These are phyloP conservation scores for Timandra comae DNA, from an alignment of 2,888 invertebrate species.

Conservation along the genomic window DNA sequence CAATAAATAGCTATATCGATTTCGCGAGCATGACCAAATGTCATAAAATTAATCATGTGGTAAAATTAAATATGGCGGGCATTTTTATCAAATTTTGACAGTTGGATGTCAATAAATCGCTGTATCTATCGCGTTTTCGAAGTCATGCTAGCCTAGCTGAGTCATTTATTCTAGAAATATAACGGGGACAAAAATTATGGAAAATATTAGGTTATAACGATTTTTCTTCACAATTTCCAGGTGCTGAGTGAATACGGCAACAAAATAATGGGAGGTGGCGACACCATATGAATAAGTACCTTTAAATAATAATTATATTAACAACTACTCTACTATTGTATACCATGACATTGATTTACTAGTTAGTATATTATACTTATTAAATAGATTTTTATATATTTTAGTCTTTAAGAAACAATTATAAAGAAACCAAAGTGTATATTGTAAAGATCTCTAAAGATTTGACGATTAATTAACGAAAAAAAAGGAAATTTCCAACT, in stretches of 20 bases:
- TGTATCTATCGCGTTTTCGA: too few species aligned
- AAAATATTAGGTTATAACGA: too few species aligned
- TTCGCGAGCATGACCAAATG: too few species aligned
- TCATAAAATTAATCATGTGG: too few species aligned
- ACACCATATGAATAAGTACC: constrained; percentile 45
- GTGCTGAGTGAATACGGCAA: constrained; percentile 89
- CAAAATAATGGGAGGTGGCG: constrained; percentile 83
- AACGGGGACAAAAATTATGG: too few species aligned
- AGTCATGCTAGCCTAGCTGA: too few species aligned
- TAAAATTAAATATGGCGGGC: too few species aligned
- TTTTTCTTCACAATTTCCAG: constrained; percentile 71
- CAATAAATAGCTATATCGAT: too few species aligned
- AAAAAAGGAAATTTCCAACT: too few species aligned
- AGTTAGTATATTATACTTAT: not conserved
- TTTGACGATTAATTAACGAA: constrained; percentile 15
- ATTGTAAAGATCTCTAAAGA: constrained; percentile 3
- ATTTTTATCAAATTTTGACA: too few species aligned
- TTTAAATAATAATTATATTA: not conserved
- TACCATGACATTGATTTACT: constrained; percentile 9
- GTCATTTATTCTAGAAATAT: too few species aligned
- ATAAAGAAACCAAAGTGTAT: constrained; percentile 6
- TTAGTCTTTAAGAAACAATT: constrained; percentile 3
- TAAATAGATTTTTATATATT: not conserved
- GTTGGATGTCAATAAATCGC: too few species aligned
- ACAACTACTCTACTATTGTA: constrained; percentile 4